phyloP scores from a whole-genome alignment of 2,888 invertebrate species.

The Meteorus colon region DNA sequence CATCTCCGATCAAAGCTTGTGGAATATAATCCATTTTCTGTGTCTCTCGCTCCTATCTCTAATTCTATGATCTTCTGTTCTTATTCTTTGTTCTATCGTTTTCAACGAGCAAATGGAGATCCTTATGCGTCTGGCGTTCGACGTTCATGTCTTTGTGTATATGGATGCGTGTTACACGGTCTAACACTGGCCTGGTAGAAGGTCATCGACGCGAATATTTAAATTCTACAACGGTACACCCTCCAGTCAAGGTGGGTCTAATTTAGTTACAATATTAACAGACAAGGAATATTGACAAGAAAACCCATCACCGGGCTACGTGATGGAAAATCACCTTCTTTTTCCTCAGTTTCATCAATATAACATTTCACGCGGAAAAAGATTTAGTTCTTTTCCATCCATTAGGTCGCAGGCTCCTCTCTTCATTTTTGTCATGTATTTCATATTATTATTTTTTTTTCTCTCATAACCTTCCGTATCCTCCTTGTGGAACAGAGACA shows the following conservation, averaged over 20 bases:
- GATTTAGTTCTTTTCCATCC: background rate
- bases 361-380: background rate
- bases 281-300: background rate
- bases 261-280: slow-evolving; percentile 58
- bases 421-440: slow-evolving; percentile 32
- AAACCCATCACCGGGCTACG: background rate
- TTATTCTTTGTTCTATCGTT: background rate
- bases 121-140: slow-evolving; percentile 32
- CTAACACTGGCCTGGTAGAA: slow-evolving; percentile 62
- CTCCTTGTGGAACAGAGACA: slow-evolving; percentile 22
- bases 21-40: slow-evolving; percentile 8
- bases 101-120: background rate
- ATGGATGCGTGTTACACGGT: slow-evolving; percentile 49
- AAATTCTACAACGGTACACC: slow-evolving; percentile 60
- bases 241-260: slow-evolving; percentile 67
- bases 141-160: slow-evolving; percentile 41
- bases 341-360: slow-evolving; percentile 27
- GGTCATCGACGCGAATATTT: slow-evolving; percentile 53
- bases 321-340: slow-evolving; percentile 21
- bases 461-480: slow-evolving; percentile 19
- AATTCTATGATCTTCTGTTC: slow-evolving; percentile 9
- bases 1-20: background rate
- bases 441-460: slow-evolving; percentile 28
- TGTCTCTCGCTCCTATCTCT: slow-evolving; percentile 10
- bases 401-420: slow-evolving; percentile 32